Base-by-base conservation (phyloP, 37 sponge, comb jelly and placozoan species). In the Aplysina aerophoba region DNA sequence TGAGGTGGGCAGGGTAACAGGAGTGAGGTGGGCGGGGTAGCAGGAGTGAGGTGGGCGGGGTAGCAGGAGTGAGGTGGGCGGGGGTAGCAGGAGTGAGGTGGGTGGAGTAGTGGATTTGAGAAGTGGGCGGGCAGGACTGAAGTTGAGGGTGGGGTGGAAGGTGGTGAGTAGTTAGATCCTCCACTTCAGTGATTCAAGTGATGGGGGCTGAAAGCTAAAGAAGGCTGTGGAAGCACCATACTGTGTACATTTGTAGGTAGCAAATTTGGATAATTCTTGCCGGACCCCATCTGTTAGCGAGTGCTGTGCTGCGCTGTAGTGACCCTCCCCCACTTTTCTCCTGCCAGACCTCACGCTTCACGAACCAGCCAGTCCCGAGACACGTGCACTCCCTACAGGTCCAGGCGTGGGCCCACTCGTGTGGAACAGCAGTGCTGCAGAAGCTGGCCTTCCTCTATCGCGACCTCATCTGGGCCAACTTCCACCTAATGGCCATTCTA, bases 401-500 rank as follows among this genome's bases (percentile, higher is more conserved):
- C 28, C 82, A 86, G 39, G 87, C 89, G 22, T 95, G 93, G 93
- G 81, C 88, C 37, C 34, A 80, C 0, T 0, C 78, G 20, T 22
- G 31, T 0, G 95, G 93, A 0, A 31, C 54, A 60, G 8, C 14
- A 1, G 80, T 93, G 4, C 86, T 96, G 36, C 25, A 83, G 63
- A 89, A 93, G 81, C 88, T 96, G 38, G 86, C 92, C 0, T n/a
- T 15, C 34, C 90, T 96, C 5, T 93, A 93, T 85, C 85, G 92
- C 36, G 88, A 92, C 24, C 86, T 96, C 33, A 87, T 96, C 30
- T 90, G 94, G 91, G 94, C 88, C 78, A 89, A 91, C 25, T 89
- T 89, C 83, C 84, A 88, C 53, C 88, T 96, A 3, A 84, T 93
- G 22, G 87, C 94, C 15, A 83, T 89, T 22, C 84, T 88, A 1